A percentile compares a stretch with the other conserved stretches of the same genome.
Evolutionary conservation across 2,113 vertebrate genomes (phyloP).

Genomic region (Abramis brama): DNA sequence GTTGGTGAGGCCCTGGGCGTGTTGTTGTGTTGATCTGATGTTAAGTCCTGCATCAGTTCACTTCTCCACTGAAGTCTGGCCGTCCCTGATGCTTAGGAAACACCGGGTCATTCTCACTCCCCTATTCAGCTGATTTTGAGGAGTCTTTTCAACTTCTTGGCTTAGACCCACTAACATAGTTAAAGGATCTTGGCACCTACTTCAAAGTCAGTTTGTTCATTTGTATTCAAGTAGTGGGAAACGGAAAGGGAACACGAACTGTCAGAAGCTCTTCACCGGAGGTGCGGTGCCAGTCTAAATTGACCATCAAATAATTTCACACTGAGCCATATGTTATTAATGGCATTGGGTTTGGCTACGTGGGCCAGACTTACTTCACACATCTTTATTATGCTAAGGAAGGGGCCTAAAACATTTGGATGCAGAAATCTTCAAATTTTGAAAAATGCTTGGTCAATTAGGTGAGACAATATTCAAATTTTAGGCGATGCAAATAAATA

Average conservation of each 20-base stretch:
- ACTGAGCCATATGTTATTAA: constrained; percentile 48
- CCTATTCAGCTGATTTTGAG: constrained; percentile 60
- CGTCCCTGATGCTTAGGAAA: constrained; percentile 27
- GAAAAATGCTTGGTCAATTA: background rate
- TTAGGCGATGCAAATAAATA: background rate
- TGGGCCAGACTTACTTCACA: constrained; percentile 41
- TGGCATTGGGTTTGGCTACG: constrained; percentile 10
- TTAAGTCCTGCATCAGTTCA: constrained; percentile 6
- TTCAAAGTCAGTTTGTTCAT: constrained; percentile 81
- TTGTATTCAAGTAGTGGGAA: constrained; percentile 75
- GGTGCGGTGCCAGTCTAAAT: constrained; percentile 39
- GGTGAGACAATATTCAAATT: background rate
- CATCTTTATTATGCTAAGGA: constrained; percentile 29
- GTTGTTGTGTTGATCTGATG: constrained; percentile 44
- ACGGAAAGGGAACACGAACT: constrained; percentile 19
- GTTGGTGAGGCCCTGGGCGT: constrained; percentile 48
- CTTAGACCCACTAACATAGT: constrained; percentile 61
- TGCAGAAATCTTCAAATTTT: background rate
- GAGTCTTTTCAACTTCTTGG: constrained; percentile 64
- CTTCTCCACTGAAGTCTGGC: constrained; percentile 9
- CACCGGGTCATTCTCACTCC: constrained; percentile 33
- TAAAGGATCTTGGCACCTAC: constrained; percentile 78
- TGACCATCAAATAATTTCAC: constrained; percentile 51
- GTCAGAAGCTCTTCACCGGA: constrained; percentile 39
- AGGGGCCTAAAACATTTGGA: constrained; percentile 1